Evolutionary conservation across 2,113 vertebrate genomes (phyloP), one percentile per base, ranked within the genome.

Genomic region (Apodemus sylvaticus): DNA sequence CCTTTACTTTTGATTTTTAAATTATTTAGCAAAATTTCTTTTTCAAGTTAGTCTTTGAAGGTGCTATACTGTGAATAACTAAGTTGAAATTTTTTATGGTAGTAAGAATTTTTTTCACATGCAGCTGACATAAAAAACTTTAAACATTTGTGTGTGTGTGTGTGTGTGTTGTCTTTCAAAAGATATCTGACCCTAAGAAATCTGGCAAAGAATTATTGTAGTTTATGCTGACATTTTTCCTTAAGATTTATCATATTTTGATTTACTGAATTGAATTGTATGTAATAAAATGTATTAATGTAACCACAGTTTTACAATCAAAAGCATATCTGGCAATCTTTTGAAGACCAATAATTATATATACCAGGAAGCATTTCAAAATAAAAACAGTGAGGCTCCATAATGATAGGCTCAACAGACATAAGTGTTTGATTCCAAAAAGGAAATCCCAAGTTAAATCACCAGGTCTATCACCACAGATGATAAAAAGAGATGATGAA

Each of bases 1-100:
- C 20, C 90, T 98, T 98, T 98, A 92, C 90, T 97, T 97, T 97
- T 96, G 85, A 74, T 96, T 98, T 95, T 96, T 98, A 98, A 98
- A 98, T 97, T 94, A 97, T 97, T 97, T 94, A 97, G 85, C 36
- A 89, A 89, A 96, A 97, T 97, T 97, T 96, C 88, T 97, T 97
- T 97, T 94, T 85, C 4, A 79, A 0, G 5, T 94, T 87, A 53
- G 60, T 96, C 94, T 98, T 98, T 97, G 92, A 96, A 97, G 96
- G 19, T 93, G 10, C 1, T 7, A 68, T 64, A 70, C 70, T 98
- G 62, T 97, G 97, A 98, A 97, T 97, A 97, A 95, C n/a, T 81
- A 93, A 96, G 53, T 29, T 94, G 77, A 96, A 95, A 93, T 96
- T 55, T 55, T 60, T 83, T 92, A 34, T 70, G 10, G 73, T 82